Evolutionary conservation across 2,113 vertebrate species (phyloP).

Genomic region (Pygoscelis antarcticus): DNA sequence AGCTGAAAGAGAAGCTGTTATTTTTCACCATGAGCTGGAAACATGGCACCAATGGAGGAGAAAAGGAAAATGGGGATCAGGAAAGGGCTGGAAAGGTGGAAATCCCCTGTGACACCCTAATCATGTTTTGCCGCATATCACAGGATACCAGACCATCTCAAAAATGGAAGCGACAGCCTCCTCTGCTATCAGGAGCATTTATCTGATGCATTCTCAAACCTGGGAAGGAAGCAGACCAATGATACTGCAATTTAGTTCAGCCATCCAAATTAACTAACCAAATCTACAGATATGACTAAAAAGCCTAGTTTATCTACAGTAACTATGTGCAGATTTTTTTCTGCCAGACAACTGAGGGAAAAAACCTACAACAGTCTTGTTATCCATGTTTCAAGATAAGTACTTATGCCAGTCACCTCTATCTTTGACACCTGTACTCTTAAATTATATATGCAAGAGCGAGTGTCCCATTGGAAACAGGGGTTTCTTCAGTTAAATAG

Average conservation of each 20-base stretch:
- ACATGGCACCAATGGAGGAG: not conserved
- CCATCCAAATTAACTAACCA: not conserved
- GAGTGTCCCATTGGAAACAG: not conserved
- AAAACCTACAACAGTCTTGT: not conserved
- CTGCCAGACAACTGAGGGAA: not conserved
- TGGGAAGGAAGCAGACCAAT: not conserved
- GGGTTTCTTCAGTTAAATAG: not conserved
- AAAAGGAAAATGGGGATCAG: not conserved
- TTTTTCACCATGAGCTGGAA: not conserved
- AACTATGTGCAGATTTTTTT: not conserved
- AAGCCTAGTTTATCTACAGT: not conserved
- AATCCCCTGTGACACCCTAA: not conserved
- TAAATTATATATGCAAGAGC: not conserved
- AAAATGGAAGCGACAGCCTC: not conserved
- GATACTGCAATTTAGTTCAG: not conserved
- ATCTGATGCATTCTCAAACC: not conserved
- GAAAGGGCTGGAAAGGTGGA: constrained; percentile 1
- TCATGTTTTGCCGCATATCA: not conserved
- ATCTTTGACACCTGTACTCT: not conserved
- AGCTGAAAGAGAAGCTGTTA: not conserved
- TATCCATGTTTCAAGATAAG: not conserved
- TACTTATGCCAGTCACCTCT: not conserved
- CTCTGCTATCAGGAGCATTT: constrained; percentile 1
- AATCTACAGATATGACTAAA: not conserved
- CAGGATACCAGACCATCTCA: not conserved